These are phyloP conservation scores for Melanostoma mellinum DNA, from an alignment of 2,888 invertebrate species.

Conservation along the genomic window DNA sequence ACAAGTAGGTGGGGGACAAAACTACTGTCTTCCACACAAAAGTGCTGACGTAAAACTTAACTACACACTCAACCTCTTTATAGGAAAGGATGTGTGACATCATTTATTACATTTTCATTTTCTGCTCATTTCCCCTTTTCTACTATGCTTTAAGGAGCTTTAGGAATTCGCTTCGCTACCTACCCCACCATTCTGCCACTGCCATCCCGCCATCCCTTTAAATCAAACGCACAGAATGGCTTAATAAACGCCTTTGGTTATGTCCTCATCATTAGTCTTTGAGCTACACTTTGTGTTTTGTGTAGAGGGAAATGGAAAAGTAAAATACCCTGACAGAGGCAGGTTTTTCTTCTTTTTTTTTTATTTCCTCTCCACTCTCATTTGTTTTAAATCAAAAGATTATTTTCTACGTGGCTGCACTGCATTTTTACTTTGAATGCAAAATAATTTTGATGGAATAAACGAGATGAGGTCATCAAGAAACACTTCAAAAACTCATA, in stretches of 20 bases:
- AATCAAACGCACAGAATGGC: conserved; percentile 26
- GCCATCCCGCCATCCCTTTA: not conserved
- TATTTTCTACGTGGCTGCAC: conserved; percentile 13
- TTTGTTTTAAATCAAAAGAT: conserved; percentile 14
- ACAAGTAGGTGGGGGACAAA: conserved; percentile 7
- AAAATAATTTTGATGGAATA: not conserved
- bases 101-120: conserved; percentile 58
- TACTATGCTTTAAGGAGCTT: conserved; percentile 22
- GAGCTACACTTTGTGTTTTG: conserved; percentile 23
- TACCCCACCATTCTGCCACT: not conserved
- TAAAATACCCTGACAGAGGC: conserved; percentile 3
- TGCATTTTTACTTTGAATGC: conserved; percentile 12
- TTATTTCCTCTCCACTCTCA: not conserved
- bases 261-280: conserved; percentile 55
- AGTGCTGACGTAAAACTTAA: not conserved
- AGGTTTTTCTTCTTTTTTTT: conserved; percentile 8
- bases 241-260: conserved; percentile 42
- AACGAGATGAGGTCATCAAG: no score
- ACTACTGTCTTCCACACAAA: conserved; percentile 8
- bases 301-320: conserved; percentile 5
- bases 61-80: conserved; percentile 4
- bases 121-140: conserved; percentile 51
- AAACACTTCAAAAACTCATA: no score
- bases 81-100: conserved; percentile 35
- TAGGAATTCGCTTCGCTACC: not conserved